Base-by-base conservation (phyloP, 2,888 invertebrate genomes). In the Oligia strigilis region DNA sequence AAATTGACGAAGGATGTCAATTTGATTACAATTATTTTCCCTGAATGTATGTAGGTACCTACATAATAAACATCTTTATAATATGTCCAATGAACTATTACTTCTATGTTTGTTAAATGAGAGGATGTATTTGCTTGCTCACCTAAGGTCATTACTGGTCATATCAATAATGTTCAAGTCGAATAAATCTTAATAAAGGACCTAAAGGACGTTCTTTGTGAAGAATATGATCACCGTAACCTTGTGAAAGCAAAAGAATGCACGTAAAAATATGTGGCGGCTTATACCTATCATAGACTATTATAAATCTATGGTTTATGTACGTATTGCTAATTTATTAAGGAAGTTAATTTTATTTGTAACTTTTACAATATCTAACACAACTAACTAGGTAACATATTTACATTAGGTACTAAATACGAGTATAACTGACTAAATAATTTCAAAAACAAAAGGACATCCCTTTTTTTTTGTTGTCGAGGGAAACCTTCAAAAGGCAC, bases 181-280 rank as follows among this genome's bases (percentile, higher is more conserved):
- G 75, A 76, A 77, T 85, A 75, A 77, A 82, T 85, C 76, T 75
- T 72, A 70, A 77, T 86, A 64, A 62, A 85, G n/a, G 8, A 46
- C 40, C 8, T 55, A 46, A 75, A 78, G 67, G 74, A 83, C 72
- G 80, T 87, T 72, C 79, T 78, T 83, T 83, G 87, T 83, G 67
- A 72, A 36, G 36, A 75, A 72, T 72, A 23, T 67, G 36, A 66
- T 49, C 55, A 36, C 5, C 2, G 23, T 62, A 55, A 75, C 49
- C 64, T 72, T 77, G 40, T 55, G 17, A 40, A 55, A 43, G 43
- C n/a, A 40, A 43, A 52, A 52, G 0, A 29, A 40, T 58, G 17
- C 23, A 23, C 4, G 17, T 23, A 36, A 29, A 36, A 23, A 36
- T 52, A 52, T 5, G 17, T 49, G 46, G n/a, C 19, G n/a, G 46